A percentile compares a stretch with the other conserved stretches of the same genome.
Evolutionary conservation across 2,888 invertebrate species (phyloP).

Genomic region (Leptinotarsa rubiginosa): DNA sequence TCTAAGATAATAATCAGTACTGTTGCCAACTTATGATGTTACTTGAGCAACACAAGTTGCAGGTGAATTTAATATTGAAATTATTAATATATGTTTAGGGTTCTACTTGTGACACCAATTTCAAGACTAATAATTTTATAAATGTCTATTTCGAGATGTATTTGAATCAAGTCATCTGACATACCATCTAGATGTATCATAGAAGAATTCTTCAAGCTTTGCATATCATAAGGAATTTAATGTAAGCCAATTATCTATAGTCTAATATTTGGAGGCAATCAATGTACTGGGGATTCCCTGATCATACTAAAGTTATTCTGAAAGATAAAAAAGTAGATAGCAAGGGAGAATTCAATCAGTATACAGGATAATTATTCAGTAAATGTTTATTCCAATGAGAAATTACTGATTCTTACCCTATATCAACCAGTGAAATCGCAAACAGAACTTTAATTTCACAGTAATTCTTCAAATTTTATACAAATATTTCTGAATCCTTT

Average conservation of each 20-base stretch:
- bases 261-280: slow-evolving; percentile 5
- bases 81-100: slow-evolving; percentile 36
- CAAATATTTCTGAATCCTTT: no score
- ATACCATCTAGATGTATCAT: slow-evolving; percentile 18
- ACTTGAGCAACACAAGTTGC: slow-evolving; percentile 34
- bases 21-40: slow-evolving; percentile 40
- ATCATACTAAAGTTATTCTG: neutral
- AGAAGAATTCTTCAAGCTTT: slow-evolving; percentile 17
- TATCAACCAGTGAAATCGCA: no score
- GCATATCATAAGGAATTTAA: slow-evolving; percentile 9
- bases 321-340: neutral
- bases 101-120: slow-evolving; percentile 47
- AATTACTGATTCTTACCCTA: no score
- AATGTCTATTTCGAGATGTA: slow-evolving; percentile 37
- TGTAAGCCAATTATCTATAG: slow-evolving; percentile 9
- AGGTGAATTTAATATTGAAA: slow-evolving; percentile 25
- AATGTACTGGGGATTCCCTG: neutral
- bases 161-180: slow-evolving; percentile 28
- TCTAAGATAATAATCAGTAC: slow-evolving; percentile 26
- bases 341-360: no score
- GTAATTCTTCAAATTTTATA: no score
- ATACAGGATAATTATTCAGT: no score
- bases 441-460: no score
- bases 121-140: slow-evolving; percentile 45
- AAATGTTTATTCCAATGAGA: no score